Evolutionary conservation across 92 coral and sea anemone species (phyloP).

Genomic region (Palythoa grandiflora): DNA sequence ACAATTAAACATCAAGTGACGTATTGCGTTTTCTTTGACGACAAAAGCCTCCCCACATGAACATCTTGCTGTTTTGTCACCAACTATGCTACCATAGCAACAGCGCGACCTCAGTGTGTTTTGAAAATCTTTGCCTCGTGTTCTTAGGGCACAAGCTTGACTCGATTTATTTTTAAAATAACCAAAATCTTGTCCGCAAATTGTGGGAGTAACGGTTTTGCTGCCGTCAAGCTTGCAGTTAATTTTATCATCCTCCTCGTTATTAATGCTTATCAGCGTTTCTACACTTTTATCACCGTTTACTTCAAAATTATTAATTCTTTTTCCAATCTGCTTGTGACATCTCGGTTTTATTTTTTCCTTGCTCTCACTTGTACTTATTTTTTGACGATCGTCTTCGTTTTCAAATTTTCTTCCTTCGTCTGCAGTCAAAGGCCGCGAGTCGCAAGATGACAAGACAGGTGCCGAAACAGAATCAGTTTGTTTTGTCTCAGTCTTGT

Average conservation of each 20-base stretch:
- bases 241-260: too few relatives aligned
- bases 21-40: constrained; percentile 56
- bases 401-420: background rate
- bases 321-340: background rate
- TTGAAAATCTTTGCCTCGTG: background rate
- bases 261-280: too few relatives aligned
- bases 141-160: background rate
- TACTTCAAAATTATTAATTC: background rate
- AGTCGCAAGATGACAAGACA: background rate
- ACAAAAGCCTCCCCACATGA: constrained; percentile 62
- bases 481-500: constrained; percentile 8
- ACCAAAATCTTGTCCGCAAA: background rate
- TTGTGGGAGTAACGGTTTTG: background rate
- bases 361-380: background rate
- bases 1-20: constrained; percentile 62
- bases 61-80: constrained; percentile 58
- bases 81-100: constrained; percentile 28
- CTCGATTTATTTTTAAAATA: background rate
- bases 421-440: constrained; percentile 7
- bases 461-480: background rate
- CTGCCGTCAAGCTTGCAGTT: background rate
- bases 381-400: background rate
- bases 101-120: background rate
- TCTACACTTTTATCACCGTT: background rate
- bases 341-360: background rate